Base-by-base conservation (phyloP, 1,140 invertebrate genomes). In the Drosophila kikkawai region DNA sequence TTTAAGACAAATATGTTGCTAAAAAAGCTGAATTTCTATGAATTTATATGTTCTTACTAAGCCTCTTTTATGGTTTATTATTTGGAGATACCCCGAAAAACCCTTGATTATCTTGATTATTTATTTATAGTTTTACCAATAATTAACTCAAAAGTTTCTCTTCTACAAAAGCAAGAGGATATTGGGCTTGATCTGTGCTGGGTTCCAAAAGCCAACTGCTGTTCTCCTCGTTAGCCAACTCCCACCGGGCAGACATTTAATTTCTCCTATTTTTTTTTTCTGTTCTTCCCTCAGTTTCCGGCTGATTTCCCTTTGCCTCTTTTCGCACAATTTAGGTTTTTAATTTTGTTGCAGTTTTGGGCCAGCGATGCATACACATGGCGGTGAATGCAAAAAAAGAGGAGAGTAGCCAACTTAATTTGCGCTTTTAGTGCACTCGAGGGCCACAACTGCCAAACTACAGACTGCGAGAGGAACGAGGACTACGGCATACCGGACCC, bases 391-490 rank as follows among this genome's bases (percentile, higher is more conserved):
- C 70, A 80, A 79, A 81, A 64, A 39, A 70, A 56, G 48, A 32
- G 17, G 37, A 75, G 45, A 56, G 76, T 61, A 73, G 77, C 74
- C 70, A 90, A 90, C 86, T 90, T 90, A 90, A 90, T 90, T 90
- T 90, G 87, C 75, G 70, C 86, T 84, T 90, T 90, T 90, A 90
- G 85, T 90, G 75, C 76, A 85, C 85, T 85, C 75, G 65, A 64
- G 85, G 81, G 81, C 79, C 71, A 84, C 75, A 82, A 70, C 74
- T 81, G 55, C 53, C 67, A 73, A 73, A 73, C 69, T 73, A 73
- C 69, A 60, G 69, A 73, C 53, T 59, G 57, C 42, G 53, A 56
- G 36, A 11, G 53, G 36, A 56, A 26, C 19, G 13, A 56, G 53
- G 36, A 39, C 53, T 4, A 39, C 15, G 36, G 53, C 36, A 56